Evolutionary conservation across 2,888 invertebrate genomes (phyloP), one percentile per base, ranked within the genome.

Genomic region (Diogma glabrata): DNA sequence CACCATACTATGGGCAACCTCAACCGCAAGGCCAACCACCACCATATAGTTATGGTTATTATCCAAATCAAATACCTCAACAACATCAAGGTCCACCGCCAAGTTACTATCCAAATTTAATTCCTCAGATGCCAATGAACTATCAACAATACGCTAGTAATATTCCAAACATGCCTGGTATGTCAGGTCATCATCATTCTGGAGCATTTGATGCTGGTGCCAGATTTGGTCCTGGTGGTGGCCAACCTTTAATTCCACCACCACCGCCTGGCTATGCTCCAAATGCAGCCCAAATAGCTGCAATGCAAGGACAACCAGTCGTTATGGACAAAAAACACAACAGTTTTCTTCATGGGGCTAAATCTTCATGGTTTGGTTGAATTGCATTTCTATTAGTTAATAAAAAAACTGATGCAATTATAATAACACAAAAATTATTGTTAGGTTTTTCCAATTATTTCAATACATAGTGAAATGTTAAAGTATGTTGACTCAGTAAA

Each of bases 241-340:
- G 47, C 3, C 43, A 43, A 43, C 26, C 26, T 30, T 59, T 58
- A 9, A 60, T 69, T 40, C 69, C 69, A 6, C 69, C 69, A 24
- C 69, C 69, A 7, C 69, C 69, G 3, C 69, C 69, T 1, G 69
- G 69, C 1, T 67, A 61, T 54, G 55, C 63, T 30, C 66, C 69
- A 3, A 69, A 65, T 2, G 61, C 68, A 1, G 69, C 64, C 7
- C 69, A 69, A 54, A 53, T 65, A 46, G 69, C 69, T 2, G 67
- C 67, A 0, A 61, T 69, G 60, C 64, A 66, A 49, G 69, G 69
- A 2, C 64, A 66, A 52, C 61, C 64, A 3, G 68, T 68, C n/a
- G 28, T 26, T 28, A 36, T 50, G 22, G 53, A 53, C 19, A 53
- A 53, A 23, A 51, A 53, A 22, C 48, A 53, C 17, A 48, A 49